Evolutionary conservation across 2,888 invertebrate genomes (phyloP).

Genomic region (Zhuqinia jingwanae): DNA sequence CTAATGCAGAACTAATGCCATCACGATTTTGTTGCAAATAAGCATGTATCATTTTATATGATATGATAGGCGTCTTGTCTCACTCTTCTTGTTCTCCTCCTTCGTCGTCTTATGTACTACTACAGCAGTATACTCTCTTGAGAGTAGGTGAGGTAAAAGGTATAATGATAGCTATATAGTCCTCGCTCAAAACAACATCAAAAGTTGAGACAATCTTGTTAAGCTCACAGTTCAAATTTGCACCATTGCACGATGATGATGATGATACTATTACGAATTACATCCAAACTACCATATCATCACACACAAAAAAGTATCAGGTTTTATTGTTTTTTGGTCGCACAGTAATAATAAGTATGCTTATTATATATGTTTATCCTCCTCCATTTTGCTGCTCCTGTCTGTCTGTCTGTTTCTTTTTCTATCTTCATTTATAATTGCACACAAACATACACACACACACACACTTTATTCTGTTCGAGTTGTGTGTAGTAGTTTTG

Average conservation of each 20-base stretch:
- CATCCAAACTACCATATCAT: neutral
- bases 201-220: constrained; percentile 40
- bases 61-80: constrained; percentile 6
- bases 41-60: neutral
- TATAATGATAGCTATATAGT: constrained; percentile 9
- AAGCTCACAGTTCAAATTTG: constrained; percentile 38
- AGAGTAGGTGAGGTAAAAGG: too few species aligned
- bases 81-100: neutral
- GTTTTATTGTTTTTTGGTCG: constrained; percentile 16
- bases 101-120: neutral
- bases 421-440: constrained; percentile 48
- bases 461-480: neutral
- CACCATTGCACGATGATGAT: neutral
- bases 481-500: too few species aligned
- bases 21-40: constrained; percentile 43
- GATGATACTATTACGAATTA: neutral
- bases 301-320: constrained; percentile 23
- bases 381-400: neutral
- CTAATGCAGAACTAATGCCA: constrained; percentile 47
- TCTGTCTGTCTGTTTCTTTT: constrained; percentile 11
- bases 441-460: constrained; percentile 15
- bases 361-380: neutral
- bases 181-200: too few species aligned
- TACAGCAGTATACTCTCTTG: neutral
- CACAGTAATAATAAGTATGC: too few species aligned